Conservation (phyloP, 2,797 vertebrate genomes). For the Enteromius argenteus region DNA sequence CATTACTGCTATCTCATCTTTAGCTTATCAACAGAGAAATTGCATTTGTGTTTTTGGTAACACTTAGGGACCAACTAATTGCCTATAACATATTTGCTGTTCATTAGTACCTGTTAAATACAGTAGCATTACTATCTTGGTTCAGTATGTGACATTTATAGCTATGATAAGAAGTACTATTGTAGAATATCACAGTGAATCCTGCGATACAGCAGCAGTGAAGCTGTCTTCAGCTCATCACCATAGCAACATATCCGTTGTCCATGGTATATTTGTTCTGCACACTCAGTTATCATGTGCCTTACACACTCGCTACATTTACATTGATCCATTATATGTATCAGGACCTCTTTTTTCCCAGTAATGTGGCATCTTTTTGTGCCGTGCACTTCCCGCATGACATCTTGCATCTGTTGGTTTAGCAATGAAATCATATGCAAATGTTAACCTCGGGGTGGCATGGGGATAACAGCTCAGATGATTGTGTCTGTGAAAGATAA, state of each 20-base stretch:
- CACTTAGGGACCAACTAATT: background rate
- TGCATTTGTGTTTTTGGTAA: background rate
- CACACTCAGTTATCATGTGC: slow-evolving; percentile 13
- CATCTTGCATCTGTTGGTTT: background rate
- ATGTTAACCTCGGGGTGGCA: slow-evolving; percentile 8
- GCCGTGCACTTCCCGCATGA: background rate
- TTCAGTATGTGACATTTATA: background rate
- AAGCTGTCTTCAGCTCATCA: slow-evolving; percentile 37
- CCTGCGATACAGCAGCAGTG: slow-evolving; percentile 3
- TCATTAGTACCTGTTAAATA: background rate
- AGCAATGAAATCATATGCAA: slow-evolving; percentile 26
- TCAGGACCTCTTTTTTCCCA: background rate
- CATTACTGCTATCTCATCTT: background rate
- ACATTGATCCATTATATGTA: background rate
- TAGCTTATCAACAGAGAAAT: background rate
- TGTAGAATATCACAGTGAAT: background rate
- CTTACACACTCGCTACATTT: background rate
- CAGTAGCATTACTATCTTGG: background rate
- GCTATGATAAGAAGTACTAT: background rate
- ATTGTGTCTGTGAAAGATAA: background rate
- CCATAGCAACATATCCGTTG: slow-evolving; percentile 49
- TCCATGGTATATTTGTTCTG: slow-evolving; percentile 13
- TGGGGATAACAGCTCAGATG: slow-evolving; percentile 18
- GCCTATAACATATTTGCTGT: background rate
- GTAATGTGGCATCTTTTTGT: background rate